A percentile compares a stretch with the other conserved stretches of the same genome.
These are phyloP conservation scores for Tragelaphus eurycerus DNA, from an alignment of 2,797 vertebrate genomes.

Conservation along the genomic window DNA sequence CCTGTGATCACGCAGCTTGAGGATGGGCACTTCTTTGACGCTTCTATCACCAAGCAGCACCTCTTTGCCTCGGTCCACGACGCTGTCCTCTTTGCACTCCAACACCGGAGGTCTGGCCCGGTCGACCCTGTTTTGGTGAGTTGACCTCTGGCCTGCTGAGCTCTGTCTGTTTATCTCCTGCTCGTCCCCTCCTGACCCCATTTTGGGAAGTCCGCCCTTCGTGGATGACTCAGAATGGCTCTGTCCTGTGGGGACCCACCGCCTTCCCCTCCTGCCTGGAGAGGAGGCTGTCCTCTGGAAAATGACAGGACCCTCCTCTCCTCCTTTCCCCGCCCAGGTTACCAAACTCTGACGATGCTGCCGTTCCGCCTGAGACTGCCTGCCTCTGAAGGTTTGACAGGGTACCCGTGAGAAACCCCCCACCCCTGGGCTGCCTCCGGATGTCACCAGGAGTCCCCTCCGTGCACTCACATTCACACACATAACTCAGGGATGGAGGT, in stretches of 20 bases:
- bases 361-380: not conserved
- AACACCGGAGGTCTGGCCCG: not conserved
- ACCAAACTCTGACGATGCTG: conserved; percentile 62
- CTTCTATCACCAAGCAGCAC: conserved; percentile 87
- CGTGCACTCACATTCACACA: not conserved
- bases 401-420: not conserved
- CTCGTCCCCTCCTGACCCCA: not conserved
- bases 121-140: conserved; percentile 49
- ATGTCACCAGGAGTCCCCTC: conserved; percentile 10
- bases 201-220: not conserved
- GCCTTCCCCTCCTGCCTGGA: not conserved
- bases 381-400: not conserved
- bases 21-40: conserved; percentile 89
- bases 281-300: not conserved
- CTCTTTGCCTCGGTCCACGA: conserved; percentile 92
- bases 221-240: not conserved
- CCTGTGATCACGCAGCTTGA: conserved; percentile 90
- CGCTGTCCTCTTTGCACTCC: conserved; percentile 82
- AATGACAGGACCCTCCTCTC: not conserved
- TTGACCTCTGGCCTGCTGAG: not conserved
- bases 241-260: not conserved
- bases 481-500: conserved; percentile 57
- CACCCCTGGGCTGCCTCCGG: not conserved
- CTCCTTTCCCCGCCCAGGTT: conserved; percentile 21
- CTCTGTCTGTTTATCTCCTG: conserved; percentile 5